These are phyloP conservation scores for Quiscalus mexicanus DNA, from an alignment of 2,113 vertebrate genomes.

Conservation along the genomic window DNA sequence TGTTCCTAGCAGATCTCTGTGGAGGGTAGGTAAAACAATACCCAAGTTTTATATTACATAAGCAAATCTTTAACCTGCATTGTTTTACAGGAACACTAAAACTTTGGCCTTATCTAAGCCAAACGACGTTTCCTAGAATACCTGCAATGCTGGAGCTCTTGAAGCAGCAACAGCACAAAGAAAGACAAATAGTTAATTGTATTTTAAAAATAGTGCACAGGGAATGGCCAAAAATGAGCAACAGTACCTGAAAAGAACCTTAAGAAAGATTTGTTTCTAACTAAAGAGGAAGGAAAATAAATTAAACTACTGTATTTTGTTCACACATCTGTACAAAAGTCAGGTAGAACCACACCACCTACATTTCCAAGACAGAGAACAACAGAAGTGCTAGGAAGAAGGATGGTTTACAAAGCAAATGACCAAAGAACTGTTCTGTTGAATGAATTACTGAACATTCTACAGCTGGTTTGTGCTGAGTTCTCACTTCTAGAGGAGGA, in stretches of 20 bases:
- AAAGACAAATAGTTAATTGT: neutral
- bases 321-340: neutral
- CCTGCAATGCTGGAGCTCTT: neutral
- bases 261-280: neutral
- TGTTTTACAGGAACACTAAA: slow-evolving; percentile 26
- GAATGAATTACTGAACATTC: neutral
- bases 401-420: neutral
- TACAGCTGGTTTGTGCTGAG: neutral
- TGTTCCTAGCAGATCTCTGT: neutral
- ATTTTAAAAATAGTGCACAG: neutral
- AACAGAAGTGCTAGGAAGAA: neutral
- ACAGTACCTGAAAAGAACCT: neutral
- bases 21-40: neutral
- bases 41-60: neutral
- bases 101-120: slow-evolving; percentile 34
- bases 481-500: neutral
- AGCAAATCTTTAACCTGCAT: slow-evolving; percentile 38
- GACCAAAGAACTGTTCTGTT: neutral
- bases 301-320: neutral
- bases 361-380: neutral
- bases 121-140: slow-evolving; percentile 10
- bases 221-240: neutral
- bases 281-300: neutral
- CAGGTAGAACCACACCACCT: neutral
- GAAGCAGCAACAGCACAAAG: neutral